phyloP scores from a whole-genome alignment of 2,888 invertebrate genomes.

The Neoscelio sp. region DNA sequence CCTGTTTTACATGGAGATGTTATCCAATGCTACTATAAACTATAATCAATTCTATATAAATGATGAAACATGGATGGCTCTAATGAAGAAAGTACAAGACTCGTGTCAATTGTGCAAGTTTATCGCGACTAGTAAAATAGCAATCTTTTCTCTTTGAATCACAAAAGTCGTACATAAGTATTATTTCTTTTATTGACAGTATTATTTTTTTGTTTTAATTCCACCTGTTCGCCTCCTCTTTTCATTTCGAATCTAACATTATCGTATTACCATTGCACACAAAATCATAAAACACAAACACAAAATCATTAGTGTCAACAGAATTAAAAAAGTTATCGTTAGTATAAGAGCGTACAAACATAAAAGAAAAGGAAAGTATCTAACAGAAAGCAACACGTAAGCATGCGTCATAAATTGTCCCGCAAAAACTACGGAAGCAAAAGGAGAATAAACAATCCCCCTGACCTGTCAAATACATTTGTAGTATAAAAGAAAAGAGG shows the following conservation, averaged over 20 bases:
- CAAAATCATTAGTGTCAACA: slow-evolving; percentile 23
- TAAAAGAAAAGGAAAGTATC: slow-evolving; percentile 6
- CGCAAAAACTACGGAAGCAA: too few relatives aligned
- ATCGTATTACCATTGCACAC: neutral
- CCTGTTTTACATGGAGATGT: slow-evolving; percentile 45
- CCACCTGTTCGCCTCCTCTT: slow-evolving; percentile 11
- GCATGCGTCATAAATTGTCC: too few relatives aligned
- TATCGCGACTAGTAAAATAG: slow-evolving; percentile 19
- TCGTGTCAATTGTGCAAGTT: slow-evolving; percentile 33
- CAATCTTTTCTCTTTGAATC: slow-evolving; percentile 13
- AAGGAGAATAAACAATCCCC: too few relatives aligned
- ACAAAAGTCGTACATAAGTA: slow-evolving; percentile 15
- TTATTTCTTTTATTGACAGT: slow-evolving; percentile 41
- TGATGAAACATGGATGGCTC: slow-evolving; percentile 49
- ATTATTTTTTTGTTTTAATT: too few relatives aligned
- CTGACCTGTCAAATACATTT: too few relatives aligned
- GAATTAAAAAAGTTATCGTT: slow-evolving; percentile 21
- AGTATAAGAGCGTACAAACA: slow-evolving; percentile 22
- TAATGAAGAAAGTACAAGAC: slow-evolving; percentile 49
- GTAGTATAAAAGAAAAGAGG: too few relatives aligned
- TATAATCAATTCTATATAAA: slow-evolving; percentile 47
- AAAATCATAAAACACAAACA: neutral
- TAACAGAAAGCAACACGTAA: slow-evolving; percentile 38
- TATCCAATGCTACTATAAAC: slow-evolving; percentile 44
- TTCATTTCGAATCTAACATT: slow-evolving; percentile 4